Base-by-base conservation (phyloP, 2,797 vertebrate species). In the Melanotaenia trifasciata region DNA sequence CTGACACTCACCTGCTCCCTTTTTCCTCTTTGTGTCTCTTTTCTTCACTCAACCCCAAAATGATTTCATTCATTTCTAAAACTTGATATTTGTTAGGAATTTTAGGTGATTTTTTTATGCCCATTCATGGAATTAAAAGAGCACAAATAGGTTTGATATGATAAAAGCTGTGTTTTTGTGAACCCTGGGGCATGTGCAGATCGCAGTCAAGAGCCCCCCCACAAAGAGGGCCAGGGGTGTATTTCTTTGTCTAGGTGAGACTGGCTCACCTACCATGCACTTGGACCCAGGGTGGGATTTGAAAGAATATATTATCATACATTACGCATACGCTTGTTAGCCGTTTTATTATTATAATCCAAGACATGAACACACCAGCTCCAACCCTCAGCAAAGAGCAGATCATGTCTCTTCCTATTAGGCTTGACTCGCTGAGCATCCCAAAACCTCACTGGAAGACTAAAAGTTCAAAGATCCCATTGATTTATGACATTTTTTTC, bases 241-340 rank as follows among this genome's bases (percentile, higher is more conserved):
- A 67, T 67, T 75, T 71, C 22, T 22, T 20, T 72, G 68, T 62
- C 54, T 24, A 60, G 64, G 72, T 75, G 69, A 62, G 63, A 70
- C 10, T 26, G 53, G 67, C 59, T 72, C 72, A 75, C 56, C 84
- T 95, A 94, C 94, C 90, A 93, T 93, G 94, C 93, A 93, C 93
- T 72, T 72, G 59, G 78, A 80, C 67, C 59, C 24, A 38, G 38
- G 61, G 59, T 64, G 58, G 45, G 68, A 58, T 71, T 66, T 53
- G 54, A 67, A 67, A 38, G 71, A 79, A 65, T 66, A 40, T 32
- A 74, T 79, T 70, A 74, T 40, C 66, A 74, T 68, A 57, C 59
- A 68, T 76, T 68, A 72, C 13, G 38, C 22, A 38, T 3, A 18
- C 20, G 24, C 62, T 56, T 72, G n/a, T 47, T 60, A 20, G 47